Conservation (phyloP, 2,797 vertebrate species). For the Pseudomugil gertrudae region DNA sequence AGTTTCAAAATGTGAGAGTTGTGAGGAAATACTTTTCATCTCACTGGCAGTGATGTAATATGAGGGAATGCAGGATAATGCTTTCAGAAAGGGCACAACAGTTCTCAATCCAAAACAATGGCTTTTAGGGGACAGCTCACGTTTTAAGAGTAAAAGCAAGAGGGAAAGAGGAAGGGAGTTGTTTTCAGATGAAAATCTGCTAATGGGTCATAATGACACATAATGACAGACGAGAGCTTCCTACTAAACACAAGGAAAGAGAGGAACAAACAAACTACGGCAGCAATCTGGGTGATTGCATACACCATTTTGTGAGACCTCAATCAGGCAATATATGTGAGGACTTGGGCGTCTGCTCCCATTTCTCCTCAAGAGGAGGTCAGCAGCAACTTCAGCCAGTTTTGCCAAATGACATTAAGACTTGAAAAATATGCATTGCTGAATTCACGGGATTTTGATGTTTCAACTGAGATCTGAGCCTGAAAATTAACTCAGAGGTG, state of each 20-base stretch:
- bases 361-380: constrained; percentile 50
- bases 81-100: constrained; percentile 24
- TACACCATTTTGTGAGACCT: constrained; percentile 59
- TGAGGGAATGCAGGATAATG: constrained; percentile 40
- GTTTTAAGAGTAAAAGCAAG: constrained; percentile 59
- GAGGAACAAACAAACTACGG: constrained; percentile 81
- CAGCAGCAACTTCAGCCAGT: constrained; percentile 19
- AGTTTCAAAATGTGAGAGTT: background rate
- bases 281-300: constrained; percentile 70
- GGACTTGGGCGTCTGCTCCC: constrained; percentile 36
- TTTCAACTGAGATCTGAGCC: constrained; percentile 12
- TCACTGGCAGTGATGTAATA: constrained; percentile 2
- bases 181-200: constrained; percentile 84
- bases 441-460: constrained; percentile 16
- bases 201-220: constrained; percentile 84
- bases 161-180: constrained; percentile 83
- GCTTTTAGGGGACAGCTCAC: constrained; percentile 39
- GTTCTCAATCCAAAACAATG: constrained; percentile 71
- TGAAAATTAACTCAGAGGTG: constrained; percentile 46
- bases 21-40: background rate
- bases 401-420: background rate
- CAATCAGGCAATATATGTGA: constrained; percentile 58
- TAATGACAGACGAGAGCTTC: constrained; percentile 85
- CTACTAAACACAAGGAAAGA: constrained; percentile 73
- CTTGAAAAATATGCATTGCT: background rate